A percentile compares a stretch with the other conserved stretches of the same genome.
Conservation (phyloP, 2,888 invertebrate species). For the Blastobasis lacticolella region DNA sequence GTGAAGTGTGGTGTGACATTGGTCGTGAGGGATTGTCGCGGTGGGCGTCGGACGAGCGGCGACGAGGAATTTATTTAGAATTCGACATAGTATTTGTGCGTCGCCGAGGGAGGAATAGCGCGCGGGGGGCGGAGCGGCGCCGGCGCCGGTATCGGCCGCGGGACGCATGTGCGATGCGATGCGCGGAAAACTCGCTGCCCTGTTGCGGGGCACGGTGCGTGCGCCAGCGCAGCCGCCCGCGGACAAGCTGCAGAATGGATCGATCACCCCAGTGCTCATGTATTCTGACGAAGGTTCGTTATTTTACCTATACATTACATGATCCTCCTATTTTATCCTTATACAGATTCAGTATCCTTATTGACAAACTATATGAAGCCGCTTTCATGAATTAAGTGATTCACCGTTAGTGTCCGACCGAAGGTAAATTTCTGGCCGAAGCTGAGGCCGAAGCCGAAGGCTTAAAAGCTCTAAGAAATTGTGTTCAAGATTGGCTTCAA, state of each 20-base stretch:
- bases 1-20: constrained; percentile 26
- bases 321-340: too few relatives aligned
- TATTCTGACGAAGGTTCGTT: constrained; percentile 52
- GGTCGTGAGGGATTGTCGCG: constrained; percentile 20
- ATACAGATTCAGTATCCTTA: too few relatives aligned
- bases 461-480: too few relatives aligned
- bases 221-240: constrained; percentile 37
- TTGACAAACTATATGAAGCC: too few relatives aligned
- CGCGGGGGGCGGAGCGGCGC: constrained; percentile 17
- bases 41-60: constrained; percentile 23
- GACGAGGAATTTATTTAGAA: constrained; percentile 30
- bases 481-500: too few relatives aligned
- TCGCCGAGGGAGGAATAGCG: constrained; percentile 18
- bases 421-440: too few relatives aligned
- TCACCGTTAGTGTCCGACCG: too few relatives aligned
- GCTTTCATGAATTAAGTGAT: too few relatives aligned
- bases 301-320: not conserved
- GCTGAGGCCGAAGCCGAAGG: too few relatives aligned
- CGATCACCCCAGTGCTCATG: constrained; percentile 47
- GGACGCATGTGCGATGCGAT: constrained; percentile 63
- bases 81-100: constrained; percentile 12
- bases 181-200: constrained; percentile 61
- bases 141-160: constrained; percentile 35
- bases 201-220: constrained; percentile 51
- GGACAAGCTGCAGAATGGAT: constrained; percentile 53